Evolutionary conservation across 2,797 vertebrate genomes (phyloP).

Genomic region (Chiloscyllium punctatum): DNA sequence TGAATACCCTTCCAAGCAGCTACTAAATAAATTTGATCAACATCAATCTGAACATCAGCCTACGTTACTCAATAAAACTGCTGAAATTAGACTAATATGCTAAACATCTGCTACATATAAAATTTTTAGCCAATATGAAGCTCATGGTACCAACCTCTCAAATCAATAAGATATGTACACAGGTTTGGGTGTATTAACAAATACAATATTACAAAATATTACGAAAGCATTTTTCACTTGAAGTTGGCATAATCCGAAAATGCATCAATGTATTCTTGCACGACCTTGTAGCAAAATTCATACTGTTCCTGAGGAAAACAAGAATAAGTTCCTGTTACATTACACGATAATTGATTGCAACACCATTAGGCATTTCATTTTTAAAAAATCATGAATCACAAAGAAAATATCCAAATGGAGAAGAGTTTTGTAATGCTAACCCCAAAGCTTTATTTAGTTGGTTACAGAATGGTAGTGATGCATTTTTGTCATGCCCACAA

Average conservation of each 20-base stretch:
- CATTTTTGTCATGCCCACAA: too few relatives aligned
- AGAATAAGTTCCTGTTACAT: background rate
- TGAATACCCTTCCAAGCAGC: slow-evolving; percentile 32
- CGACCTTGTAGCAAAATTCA: slow-evolving; percentile 99
- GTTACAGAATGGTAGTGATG: background rate
- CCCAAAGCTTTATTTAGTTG: background rate
- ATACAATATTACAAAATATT: slow-evolving; percentile 98
- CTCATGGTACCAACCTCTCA: slow-evolving; percentile 81
- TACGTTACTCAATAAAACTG: slow-evolving; percentile 70
- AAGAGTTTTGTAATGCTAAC: background rate
- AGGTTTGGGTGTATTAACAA: slow-evolving; percentile 80
- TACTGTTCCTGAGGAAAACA: slow-evolving; percentile 81
- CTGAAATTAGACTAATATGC: slow-evolving; percentile 63
- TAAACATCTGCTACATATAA: slow-evolving; percentile 84
- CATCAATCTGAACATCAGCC: slow-evolving; percentile 66
- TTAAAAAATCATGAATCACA: background rate
- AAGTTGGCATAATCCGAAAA: slow-evolving; percentile 99
- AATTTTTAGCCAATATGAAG: slow-evolving; percentile 84
- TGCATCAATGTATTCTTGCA: slow-evolving; percentile 97
- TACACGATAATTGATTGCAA: background rate
- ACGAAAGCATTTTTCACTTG: slow-evolving; percentile 87
- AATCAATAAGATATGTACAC: slow-evolving; percentile 86
- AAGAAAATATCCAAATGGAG: background rate
- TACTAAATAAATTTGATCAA: slow-evolving; percentile 42
- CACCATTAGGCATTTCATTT: background rate